A percentile compares a stretch with the other conserved stretches of the same genome.
Conservation (phyloP, 2,888 invertebrate species). For the Leptothorax acervorum region DNA sequence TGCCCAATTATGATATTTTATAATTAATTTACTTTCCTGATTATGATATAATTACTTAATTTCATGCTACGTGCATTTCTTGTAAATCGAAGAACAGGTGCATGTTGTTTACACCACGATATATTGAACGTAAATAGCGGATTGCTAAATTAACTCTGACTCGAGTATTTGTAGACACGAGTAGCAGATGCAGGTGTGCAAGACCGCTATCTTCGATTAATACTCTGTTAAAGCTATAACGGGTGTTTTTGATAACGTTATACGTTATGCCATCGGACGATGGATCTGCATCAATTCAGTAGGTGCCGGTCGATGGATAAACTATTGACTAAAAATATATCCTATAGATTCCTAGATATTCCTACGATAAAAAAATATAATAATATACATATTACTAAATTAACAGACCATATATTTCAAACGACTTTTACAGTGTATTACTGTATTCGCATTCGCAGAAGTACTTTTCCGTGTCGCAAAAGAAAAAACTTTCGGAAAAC, state of each 20-base stretch:
- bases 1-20: background rate
- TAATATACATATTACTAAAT: background rate
- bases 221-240: slow-evolving; percentile 28
- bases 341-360: background rate
- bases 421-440: background rate
- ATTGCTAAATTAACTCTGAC: slow-evolving; percentile 22
- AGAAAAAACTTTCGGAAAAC: slow-evolving; percentile 1
- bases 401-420: background rate
- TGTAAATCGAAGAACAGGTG: background rate
- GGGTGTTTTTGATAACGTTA: slow-evolving; percentile 35
- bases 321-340: background rate
- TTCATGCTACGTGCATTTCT: background rate
- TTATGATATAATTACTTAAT: background rate
- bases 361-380: background rate
- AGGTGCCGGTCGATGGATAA: background rate
- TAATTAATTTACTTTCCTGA: background rate
- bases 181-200: slow-evolving; percentile 21
- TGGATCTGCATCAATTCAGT: background rate
- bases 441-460: background rate
- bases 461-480: background rate
- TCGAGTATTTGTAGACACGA: slow-evolving; percentile 16
- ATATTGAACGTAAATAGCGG: slow-evolving; percentile 7
- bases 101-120: background rate
- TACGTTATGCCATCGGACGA: slow-evolving; percentile 3
- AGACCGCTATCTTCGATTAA: slow-evolving; percentile 41